phyloP scores from a whole-genome alignment of 2,113 vertebrate genomes.

The Anarhynchus alexandrinus region DNA sequence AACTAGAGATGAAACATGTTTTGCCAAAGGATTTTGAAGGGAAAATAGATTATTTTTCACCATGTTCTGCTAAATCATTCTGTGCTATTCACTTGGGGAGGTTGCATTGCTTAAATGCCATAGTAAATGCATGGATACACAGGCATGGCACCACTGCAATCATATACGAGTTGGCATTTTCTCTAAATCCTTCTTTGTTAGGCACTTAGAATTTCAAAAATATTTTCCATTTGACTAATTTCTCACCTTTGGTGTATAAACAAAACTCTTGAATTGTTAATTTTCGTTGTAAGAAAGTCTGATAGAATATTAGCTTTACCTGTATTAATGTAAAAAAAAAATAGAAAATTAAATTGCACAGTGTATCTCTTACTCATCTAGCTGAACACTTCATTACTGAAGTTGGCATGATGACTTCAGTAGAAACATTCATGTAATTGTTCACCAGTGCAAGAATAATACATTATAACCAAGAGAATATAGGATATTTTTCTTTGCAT shows the following conservation, averaged over 20 bases:
- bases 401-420: not conserved
- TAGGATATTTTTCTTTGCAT: not conserved
- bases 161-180: not conserved
- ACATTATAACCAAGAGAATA: not conserved
- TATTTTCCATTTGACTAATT: not conserved
- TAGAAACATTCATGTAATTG: not conserved
- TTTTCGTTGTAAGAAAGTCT: not conserved
- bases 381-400: not conserved
- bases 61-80: not conserved
- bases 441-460: not conserved
- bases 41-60: not conserved
- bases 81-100: not conserved
- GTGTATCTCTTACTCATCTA: not conserved
- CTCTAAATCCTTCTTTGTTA: not conserved
- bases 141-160: not conserved
- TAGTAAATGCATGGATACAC: not conserved
- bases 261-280: not conserved
- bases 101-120: not conserved
- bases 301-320: not conserved
- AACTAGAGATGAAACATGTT: not conserved
- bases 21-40: not conserved
- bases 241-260: not conserved
- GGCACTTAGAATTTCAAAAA: not conserved
- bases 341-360: not conserved
- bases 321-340: not conserved